Base-by-base conservation (phyloP, 1,140 invertebrate genomes). In the Spodoptera frugiperda region DNA sequence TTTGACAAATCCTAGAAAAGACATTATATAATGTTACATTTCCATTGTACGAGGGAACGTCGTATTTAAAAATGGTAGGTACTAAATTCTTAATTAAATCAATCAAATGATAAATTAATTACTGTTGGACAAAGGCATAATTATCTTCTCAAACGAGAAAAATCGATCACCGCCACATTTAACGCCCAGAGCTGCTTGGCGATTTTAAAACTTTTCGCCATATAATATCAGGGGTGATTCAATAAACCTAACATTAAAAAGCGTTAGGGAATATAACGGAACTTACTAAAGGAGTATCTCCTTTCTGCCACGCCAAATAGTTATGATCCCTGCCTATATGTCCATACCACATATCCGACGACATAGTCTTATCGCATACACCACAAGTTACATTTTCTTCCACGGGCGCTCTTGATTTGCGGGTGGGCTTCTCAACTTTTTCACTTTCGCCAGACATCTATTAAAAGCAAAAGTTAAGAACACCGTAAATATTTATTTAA, bases 351-450 rank as follows among this genome's bases (percentile, higher is more conserved):
- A 67, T 51, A 21, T 59, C 48, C 0, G 79, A 53, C n/a, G 19
- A 21, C 1, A 87, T 55, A 11, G 76, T 73, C 72, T 85, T 53
- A 11, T 80, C 75, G 77, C 94, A 95, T 4, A 87, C 80, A n/a
- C 83, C 86, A 68, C 87, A 89, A 33, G 33, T 78, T 8, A 78
- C 19, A 46, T 33, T 57, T 15, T 76, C 72, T 21, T 48, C 21
- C 11, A 15, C 0, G 1, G 39, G 11, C 25, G 8, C 12, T 53
- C 53, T 55, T 9, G 33, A 65, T 46, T 39, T 72, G 11, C 53
- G 54, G 0, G 48, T 10, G 2, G 51, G 8, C n/a, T 71, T 53
- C 9, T 71, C 44, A 9, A 8, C 3, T n/a, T 65, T 46, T 25
- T 65, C 15, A 1, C 25, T 17, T 3, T 2, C 61, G 1, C 19